phyloP scores from a whole-genome alignment of 2,888 invertebrate species.

The Cryptus armator region DNA sequence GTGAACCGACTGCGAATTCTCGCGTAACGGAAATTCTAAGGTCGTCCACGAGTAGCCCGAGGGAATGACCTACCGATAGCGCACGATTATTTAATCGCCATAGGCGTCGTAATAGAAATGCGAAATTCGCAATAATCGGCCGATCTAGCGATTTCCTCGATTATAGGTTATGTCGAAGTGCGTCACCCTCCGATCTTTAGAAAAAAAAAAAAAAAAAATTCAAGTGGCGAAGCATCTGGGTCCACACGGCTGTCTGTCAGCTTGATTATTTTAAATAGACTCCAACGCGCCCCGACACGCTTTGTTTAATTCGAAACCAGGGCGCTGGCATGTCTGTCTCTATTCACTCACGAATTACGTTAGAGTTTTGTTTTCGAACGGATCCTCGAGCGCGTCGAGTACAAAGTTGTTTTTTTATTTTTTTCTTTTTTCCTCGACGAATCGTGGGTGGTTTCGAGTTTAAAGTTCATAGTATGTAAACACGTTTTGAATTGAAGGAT shows the following conservation, averaged over 20 bases:
- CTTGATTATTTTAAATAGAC: constrained; percentile 59
- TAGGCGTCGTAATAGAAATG: background rate
- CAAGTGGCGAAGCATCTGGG: constrained; percentile 32
- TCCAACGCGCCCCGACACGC: constrained; percentile 15
- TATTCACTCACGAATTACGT: background rate
- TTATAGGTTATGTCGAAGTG: background rate
- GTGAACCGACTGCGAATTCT: constrained; percentile 26
- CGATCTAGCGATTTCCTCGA: background rate
- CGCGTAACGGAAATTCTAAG: constrained; percentile 21
- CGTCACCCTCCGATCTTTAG: background rate
- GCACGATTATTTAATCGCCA: constrained; percentile 27
- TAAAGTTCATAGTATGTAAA: background rate
- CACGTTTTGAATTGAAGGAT: background rate
- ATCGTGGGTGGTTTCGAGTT: background rate
- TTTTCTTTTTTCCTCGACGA: background rate
- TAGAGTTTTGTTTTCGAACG: constrained; percentile 18
- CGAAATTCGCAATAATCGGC: background rate
- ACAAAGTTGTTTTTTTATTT: background rate
- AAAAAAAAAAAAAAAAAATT: constrained; percentile 33
- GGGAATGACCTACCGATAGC: constrained; percentile 37
- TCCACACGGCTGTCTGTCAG: constrained; percentile 34
- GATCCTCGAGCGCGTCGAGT: background rate
- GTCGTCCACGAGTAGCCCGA: background rate
- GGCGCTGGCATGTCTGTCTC: constrained; percentile 10
- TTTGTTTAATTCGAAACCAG: constrained; percentile 43